Evolutionary conservation across 2,797 vertebrate species (phyloP), one percentile per base, ranked within the genome.

Genomic region (Muscicapa striata): DNA sequence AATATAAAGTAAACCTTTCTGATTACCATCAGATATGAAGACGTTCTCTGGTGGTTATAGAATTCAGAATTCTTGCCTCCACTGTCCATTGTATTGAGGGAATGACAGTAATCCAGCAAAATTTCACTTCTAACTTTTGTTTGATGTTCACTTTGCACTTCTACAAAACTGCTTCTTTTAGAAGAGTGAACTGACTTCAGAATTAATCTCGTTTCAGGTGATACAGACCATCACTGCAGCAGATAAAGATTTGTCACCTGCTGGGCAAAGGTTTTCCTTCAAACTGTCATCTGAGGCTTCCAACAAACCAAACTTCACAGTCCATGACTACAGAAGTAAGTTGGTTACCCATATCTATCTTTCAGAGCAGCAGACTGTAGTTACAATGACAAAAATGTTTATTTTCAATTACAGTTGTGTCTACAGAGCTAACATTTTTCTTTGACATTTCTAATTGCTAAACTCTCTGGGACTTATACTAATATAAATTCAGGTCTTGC

Each of bases 251-350:
- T 97, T 99, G 51, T 98, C 99, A 10, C 98, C 97, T n/a, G 97
- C 98, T 63, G 99, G 98, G 55, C 99, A 99, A 84, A 98, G 97
- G 52, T 99, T 99, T 96, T 98, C 98, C 92, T 99, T 99, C 97
- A 99, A 98, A 97, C 95, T 98, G 27, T 96, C 98, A 70, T 98
- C 98, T 21, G 99, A 99, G 61, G 98, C 98, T 78, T 73, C 98
- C 18, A 98, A 98, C 90, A 99, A 98, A 96, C 98, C 98, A 96
- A 99, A 99, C 95, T 99, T 99, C 96, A 99, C 99, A 94, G 98
- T 99, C 84, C 98, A 98, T 75, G 99, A 99, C 97, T 99, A 99
- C 97, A 98, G 98, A 97, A 99, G 99, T 99, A 97, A 98, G 99
- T 89, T 91, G 49, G 52, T 92, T 82, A 88, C 27, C 5, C 45